Percentiles rank a stretch among this genome's conserved stretches.
Evolutionary conservation across 2,888 invertebrate genomes (phyloP).

Genomic region (Drosophila multiciliata): DNA sequence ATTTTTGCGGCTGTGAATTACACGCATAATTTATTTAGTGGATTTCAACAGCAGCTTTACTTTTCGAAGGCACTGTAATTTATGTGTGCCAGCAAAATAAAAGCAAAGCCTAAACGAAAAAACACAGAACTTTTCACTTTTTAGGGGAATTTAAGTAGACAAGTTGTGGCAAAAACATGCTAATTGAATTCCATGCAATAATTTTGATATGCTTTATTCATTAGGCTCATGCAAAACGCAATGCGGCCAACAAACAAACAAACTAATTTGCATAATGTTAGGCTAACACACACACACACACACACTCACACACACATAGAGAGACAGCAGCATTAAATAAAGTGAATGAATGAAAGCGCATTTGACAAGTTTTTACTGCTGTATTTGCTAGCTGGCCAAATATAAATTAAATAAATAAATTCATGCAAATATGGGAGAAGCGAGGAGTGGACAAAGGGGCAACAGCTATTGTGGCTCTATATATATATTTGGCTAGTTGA

Average conservation of each 20-base stretch:
- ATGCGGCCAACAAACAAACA: conserved; percentile 52
- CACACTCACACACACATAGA: not conserved
- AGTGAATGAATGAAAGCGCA: conserved; percentile 47
- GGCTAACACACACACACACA: conserved; percentile 31
- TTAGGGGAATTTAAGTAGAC: conserved; percentile 3
- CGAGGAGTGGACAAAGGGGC: not conserved
- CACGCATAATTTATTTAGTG: conserved; percentile 72
- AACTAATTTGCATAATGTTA: conserved; percentile 67
- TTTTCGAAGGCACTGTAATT: conserved; percentile 20
- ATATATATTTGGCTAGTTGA: not conserved
- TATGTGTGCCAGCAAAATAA: conserved; percentile 29
- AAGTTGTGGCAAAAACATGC: conserved; percentile 48
- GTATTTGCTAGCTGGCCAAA: conserved; percentile 15
- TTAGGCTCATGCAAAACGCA: conserved; percentile 57
- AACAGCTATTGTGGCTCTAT: not conserved
- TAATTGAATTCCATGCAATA: conserved; percentile 71
- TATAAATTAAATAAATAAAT: conserved; percentile 38
- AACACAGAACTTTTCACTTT: conserved; percentile 46
- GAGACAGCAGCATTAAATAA: conserved; percentile 31
- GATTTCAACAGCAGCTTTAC: conserved; percentile 20
- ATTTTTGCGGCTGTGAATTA: conserved; percentile 56
- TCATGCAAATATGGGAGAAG: not conserved
- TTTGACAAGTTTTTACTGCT: conserved; percentile 48
- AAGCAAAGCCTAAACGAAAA: not conserved
- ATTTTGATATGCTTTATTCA: conserved; percentile 71